Evolutionary conservation across 2,797 vertebrate genomes (phyloP), one percentile per base, ranked within the genome.

Genomic region (Galaxias olidus): DNA sequence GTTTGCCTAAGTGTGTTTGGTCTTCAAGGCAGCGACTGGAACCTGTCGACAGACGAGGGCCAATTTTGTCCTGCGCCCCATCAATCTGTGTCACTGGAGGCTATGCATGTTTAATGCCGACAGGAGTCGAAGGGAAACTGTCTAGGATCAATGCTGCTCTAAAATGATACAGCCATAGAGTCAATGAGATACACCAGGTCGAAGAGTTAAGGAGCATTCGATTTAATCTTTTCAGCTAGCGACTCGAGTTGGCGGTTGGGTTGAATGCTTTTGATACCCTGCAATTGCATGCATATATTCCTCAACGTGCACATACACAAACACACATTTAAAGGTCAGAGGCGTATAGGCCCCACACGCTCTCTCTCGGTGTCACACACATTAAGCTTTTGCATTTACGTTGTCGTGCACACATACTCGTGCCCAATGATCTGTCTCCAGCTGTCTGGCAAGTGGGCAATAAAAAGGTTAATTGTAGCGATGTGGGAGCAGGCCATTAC

Each of bases 391-490:
- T 20, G 46, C 65, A 1, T 76, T 77, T 53, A 61, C 63, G 65
- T 54, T 58, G 11, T 9, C 66, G 60, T 14, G 45, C 61, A 70
- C 66, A 66, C 30, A 10, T 57, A 0, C 3, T 8, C 3, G 9
- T 40, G 2, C 55, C 4, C 66, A 45, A 50, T 67, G 74, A 80
- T 83, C 74, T 61, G 79, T 85, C 84, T 79, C 61, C 73, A 68
- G 83, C 78, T 71, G 69, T 73, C 77, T 81, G 87, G 84, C 86
- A 86, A 82, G 80, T 79, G 79, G 86, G 84, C 84, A 87, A 89
- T 91, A 83, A 90, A 91, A 87, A 90, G 89, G 91, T 92, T 92
- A 93, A 92, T 90, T 90, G 87, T 79, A 20, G 80, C 62, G 57
- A 81, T 76, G 86, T 79, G 76, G 62, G 84, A 81, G 72, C 79